Evolutionary conservation across 2,888 invertebrate genomes (phyloP), one percentile per base, ranked within the genome.

Genomic region (Sarcophaga caerulescens): DNA sequence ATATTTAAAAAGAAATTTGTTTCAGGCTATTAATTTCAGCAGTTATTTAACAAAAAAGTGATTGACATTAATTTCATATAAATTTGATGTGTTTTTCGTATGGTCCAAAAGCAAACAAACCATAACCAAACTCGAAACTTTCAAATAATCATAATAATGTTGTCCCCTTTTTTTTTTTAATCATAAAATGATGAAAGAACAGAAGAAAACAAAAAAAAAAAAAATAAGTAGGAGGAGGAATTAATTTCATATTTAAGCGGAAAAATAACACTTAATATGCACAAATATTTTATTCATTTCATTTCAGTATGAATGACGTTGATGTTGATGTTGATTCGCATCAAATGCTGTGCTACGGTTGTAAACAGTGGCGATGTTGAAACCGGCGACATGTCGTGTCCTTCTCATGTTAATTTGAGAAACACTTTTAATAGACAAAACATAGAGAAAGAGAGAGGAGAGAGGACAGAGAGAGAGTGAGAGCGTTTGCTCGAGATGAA

Each of bases 181-280:
- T 52, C 52, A 52, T 52, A 14, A 52, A 52, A 52, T 52, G 17
- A 17, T 4, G 14, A 17, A 2, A 47, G 25, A 19, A 52, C 4
- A 47, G 25, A 14, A 52, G 2, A 3, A 21, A 68, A 23, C 11
- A 52, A 1, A 6, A n/a, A 69, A n/a, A 3, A 45, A 12, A 47
- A n/a, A 19, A 21, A 62, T 5, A 17, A 17, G 19, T 62, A 68
- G 44, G 52, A 25, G 45, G 57, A 70, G 17, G 65, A 84, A 74
- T 81, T 81, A 84, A 84, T 86, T 84, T 81, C 12, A 66, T 75
- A 84, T 81, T 86, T 78, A 84, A 86, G 81, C 66, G 66, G 70
- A 84, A 84, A 86, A 86, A 80, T 80, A 85, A 81, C 78, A 86
- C 81, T 86, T 86, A 84, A 81, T 84, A 86, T 84, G 86, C 84